A percentile compares a stretch with the other conserved stretches of the same genome.
Conservation (phyloP, 2,113 vertebrate genomes). For the Balaeniceps rex region DNA sequence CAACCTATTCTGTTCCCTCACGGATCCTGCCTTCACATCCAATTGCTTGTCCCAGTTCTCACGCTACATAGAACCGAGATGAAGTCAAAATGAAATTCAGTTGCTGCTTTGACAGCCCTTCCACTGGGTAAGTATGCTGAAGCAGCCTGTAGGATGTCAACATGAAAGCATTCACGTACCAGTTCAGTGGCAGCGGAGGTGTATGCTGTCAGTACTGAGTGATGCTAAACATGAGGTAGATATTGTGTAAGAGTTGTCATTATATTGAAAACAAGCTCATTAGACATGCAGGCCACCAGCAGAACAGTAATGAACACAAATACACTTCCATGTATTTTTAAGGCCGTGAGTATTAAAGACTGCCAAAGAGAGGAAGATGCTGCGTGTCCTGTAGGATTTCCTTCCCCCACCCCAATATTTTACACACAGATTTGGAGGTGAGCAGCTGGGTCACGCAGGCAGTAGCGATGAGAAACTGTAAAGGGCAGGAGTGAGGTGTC, state of each 20-base stretch:
- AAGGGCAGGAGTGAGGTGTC: neutral
- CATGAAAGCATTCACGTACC: accelerated
- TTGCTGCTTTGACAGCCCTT: neutral
- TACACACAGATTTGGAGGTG: accelerated
- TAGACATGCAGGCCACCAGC: neutral
- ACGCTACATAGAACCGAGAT: accelerated
- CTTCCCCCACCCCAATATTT: neutral
- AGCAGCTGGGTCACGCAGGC: neutral
- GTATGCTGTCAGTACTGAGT: accelerated
- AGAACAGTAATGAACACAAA: neutral
- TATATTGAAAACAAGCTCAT: neutral
- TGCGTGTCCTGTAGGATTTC: neutral
- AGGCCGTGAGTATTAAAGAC: neutral
- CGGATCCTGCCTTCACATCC: neutral
- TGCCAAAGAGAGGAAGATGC: neutral
- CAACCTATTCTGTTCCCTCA: neutral
- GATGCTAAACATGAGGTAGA: neutral
- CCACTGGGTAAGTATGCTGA: neutral
- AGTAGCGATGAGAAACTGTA: neutral
- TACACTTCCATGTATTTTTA: neutral
- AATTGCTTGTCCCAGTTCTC: neutral
- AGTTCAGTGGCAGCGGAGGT: accelerated
- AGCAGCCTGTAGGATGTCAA: neutral
- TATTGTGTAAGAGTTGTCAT: too few species aligned
- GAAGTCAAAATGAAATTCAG: neutral